phyloP scores from a whole-genome alignment of 2,797 vertebrate genomes.

The Lateolabrax maculatus region DNA sequence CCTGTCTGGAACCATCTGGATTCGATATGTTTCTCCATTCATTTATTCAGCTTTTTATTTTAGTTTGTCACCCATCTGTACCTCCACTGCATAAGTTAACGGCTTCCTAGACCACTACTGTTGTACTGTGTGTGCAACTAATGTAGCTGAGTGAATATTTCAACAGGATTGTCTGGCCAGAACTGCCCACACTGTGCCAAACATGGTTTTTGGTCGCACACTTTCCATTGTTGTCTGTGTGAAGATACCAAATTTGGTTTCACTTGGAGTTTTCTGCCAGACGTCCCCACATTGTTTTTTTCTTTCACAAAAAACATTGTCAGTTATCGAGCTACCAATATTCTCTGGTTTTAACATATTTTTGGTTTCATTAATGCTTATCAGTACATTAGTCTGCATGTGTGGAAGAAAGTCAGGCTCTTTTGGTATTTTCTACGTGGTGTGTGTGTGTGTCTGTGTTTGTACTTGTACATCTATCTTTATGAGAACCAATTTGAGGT shows the following conservation, averaged over 20 bases:
- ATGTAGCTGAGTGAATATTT: too few relatives aligned
- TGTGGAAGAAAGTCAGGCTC: constrained; percentile 5
- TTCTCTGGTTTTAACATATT: neutral
- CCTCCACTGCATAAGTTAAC: neutral
- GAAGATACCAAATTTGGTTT: neutral
- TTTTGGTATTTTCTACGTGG: neutral
- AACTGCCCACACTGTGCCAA: neutral
- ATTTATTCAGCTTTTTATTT: neutral
- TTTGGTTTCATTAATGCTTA: neutral
- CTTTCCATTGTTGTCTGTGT: neutral
- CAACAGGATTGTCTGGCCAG: neutral
- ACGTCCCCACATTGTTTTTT: neutral
- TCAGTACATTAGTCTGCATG: constrained; percentile 11
- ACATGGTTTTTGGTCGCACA: neutral
- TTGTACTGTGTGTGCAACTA: too few relatives aligned
- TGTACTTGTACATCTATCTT: too few relatives aligned
- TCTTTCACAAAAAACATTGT: neutral
- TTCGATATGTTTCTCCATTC: neutral
- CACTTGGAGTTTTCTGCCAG: neutral
- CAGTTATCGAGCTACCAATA: neutral
- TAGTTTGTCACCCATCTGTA: neutral
- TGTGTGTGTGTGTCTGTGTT: neutral
- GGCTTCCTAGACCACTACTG: neutral
- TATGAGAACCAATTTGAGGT: too few relatives aligned
- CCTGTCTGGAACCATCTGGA: neutral